Base-by-base conservation (phyloP, 2,888 invertebrate species). In the Cabera pusaria region DNA sequence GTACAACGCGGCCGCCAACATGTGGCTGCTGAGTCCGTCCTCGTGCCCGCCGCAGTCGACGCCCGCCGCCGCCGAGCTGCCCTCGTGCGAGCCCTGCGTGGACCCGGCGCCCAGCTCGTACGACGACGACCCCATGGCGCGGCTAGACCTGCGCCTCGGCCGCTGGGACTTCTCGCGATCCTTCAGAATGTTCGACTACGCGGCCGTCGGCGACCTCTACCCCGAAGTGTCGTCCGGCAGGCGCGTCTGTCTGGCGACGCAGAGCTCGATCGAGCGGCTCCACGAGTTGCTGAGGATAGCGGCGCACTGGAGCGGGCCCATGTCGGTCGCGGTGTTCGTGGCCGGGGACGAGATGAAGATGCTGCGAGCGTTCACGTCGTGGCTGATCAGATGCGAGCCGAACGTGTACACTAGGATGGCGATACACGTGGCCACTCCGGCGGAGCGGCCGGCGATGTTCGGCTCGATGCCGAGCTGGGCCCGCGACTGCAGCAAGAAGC, bases 301-400 rank as follows among this genome's bases (percentile, higher is more conserved):
- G 0, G 91, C 93, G 26, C 94, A 96, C 59, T 97, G 97, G 97
- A 90, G 92, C 3, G 97, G 96, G 0, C 95, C 96, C 0, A 94
- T 97, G 57, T 97, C 97, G 0, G 91, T 94, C 0, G 95, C 96
- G 0, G 90, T 96, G 0, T 97, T 93, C 70, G 93, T 94, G 0
- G 93, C 95, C 6, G 94, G 94, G 1, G 93, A 94, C 56, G 97
- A 97, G 69, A 91, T 95, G 52, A 91, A 92, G 42, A 83, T 94
- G 1, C 74, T 96, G 18, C 90, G 95, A 64, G 90, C 92, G 35
- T 97, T 96, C 66, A 87, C 95, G 5, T 90, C 92, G 9, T 97
- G 94, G 90, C 80, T 97, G 58, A 91, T 93, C 25, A 89, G 91
- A 32, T 97, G 97, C 63, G 94, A 93, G 70, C 90, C 91, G 1